Conservation (phyloP, 2,797 vertebrate species). For the Scomberomorus guttatus region DNA sequence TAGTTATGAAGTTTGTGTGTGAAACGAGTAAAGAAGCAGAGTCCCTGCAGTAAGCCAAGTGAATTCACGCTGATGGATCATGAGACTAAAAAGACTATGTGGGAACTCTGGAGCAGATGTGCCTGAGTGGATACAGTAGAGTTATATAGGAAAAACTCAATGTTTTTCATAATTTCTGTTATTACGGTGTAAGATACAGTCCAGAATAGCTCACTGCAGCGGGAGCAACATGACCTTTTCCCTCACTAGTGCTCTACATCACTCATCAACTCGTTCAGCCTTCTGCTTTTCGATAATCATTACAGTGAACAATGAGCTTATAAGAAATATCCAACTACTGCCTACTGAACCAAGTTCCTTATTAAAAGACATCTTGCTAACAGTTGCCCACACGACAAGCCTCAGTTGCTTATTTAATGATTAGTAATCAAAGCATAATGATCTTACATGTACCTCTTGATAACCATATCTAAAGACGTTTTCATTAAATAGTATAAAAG, state of each 20-base stretch:
- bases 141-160: not conserved
- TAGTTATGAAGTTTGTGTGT: slow-evolving; percentile 21
- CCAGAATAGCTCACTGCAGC: slow-evolving; percentile 8
- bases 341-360: not conserved
- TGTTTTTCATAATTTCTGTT: not conserved
- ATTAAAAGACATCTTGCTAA: too few relatives aligned
- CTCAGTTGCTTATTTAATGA: not conserved
- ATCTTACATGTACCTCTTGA: not conserved
- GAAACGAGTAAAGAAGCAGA: slow-evolving; percentile 15
- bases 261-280: not conserved
- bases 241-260: not conserved
- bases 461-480: not conserved
- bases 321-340: not conserved
- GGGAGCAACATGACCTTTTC: slow-evolving; percentile 26
- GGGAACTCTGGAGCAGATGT: slow-evolving; percentile 22
- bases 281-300: slow-evolving; percentile 8
- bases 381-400: not conserved
- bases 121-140: slow-evolving; percentile 1
- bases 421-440: not conserved
- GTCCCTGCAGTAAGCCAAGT: slow-evolving; percentile 1
- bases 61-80: slow-evolving; percentile 14
- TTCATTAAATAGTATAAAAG: not conserved
- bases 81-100: slow-evolving; percentile 20
- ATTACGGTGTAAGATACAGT: not conserved
- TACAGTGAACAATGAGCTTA: not conserved